phyloP scores from a whole-genome alignment of 2,113 vertebrate genomes.

The Pseudorectes ferrugineus region DNA sequence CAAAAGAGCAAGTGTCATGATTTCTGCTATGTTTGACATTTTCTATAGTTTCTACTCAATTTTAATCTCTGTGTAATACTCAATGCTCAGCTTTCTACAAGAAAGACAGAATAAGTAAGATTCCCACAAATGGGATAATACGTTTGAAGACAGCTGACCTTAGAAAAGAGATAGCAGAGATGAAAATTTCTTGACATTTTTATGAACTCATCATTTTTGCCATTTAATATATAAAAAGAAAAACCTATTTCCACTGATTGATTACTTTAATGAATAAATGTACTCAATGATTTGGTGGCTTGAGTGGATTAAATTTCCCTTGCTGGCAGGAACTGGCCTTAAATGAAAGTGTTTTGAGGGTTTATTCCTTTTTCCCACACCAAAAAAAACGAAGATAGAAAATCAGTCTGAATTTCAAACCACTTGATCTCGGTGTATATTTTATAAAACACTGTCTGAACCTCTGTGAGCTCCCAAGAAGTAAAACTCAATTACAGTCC shows the following conservation, averaged over 20 bases:
- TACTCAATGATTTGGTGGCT: constrained; percentile 54
- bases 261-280: constrained; percentile 76
- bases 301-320: constrained; percentile 68
- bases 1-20: constrained; percentile 57
- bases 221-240: constrained; percentile 70
- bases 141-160: constrained; percentile 55
- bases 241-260: constrained; percentile 63
- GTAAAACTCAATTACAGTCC: constrained; percentile 39
- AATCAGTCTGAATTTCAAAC: constrained; percentile 57
- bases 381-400: neutral
- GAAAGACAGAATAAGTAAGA: constrained; percentile 33
- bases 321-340: constrained; percentile 50
- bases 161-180: constrained; percentile 66
- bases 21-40: constrained; percentile 62
- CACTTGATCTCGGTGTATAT: constrained; percentile 44
- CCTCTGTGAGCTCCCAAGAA: neutral
- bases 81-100: constrained; percentile 43
- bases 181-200: constrained; percentile 68
- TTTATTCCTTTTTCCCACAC: constrained; percentile 5
- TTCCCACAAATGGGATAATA: constrained; percentile 36
- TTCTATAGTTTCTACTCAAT: constrained; percentile 29
- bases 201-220: constrained; percentile 70
- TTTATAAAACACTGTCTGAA: constrained; percentile 23
- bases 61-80: constrained; percentile 53
- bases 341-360: constrained; percentile 54